Percentiles rank a stretch among this genome's conserved stretches.
Conservation (phyloP, 2,113 vertebrate species). For the Gasterosteus nipponicus region DNA sequence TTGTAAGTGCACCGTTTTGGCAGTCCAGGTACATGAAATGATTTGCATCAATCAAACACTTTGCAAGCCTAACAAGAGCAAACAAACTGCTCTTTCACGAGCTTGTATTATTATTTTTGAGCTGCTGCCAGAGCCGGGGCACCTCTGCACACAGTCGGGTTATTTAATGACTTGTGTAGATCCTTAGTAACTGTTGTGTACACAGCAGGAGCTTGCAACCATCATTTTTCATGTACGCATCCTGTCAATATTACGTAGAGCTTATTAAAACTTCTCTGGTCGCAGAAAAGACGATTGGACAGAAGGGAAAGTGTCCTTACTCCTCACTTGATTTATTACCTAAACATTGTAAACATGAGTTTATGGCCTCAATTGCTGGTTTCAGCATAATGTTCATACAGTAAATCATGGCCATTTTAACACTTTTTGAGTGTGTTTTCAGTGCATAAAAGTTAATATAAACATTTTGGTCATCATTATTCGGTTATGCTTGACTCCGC, state of each 20-base stretch:
- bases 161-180: background rate
- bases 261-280: background rate
- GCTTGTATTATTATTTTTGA: background rate
- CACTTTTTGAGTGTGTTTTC: background rate
- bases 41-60: constrained; percentile 16
- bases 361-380: background rate
- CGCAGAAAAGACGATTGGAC: background rate
- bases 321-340: background rate
- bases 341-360: constrained; percentile 1
- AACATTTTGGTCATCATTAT: background rate
- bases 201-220: background rate
- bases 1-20: background rate
- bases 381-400: background rate
- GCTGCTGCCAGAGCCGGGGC: background rate
- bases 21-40: background rate
- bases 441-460: background rate
- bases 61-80: background rate
- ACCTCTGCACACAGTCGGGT: background rate
- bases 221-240: background rate
- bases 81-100: background rate
- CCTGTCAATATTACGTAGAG: background rate
- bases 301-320: background rate
- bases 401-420: background rate
- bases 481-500: background rate
- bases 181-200: background rate